Base-by-base conservation (phyloP, 1,140 invertebrate genomes). In the Anagrus nilaparvatae region DNA sequence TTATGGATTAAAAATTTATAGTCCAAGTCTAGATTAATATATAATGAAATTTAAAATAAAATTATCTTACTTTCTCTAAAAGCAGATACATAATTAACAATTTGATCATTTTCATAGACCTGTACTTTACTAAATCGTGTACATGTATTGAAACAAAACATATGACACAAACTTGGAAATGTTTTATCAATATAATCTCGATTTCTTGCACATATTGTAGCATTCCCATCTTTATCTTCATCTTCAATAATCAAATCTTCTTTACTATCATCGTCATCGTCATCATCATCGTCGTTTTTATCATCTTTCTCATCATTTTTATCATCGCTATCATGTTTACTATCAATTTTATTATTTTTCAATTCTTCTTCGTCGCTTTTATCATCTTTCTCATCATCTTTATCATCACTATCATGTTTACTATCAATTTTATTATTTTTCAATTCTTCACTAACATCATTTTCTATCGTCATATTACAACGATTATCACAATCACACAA, bases 131-230 rank as follows among this genome's bases (percentile, higher is more conserved):
- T 51, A 33, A 53, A 57, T 32, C 32, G 49, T 10, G 59, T 56
- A 40, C 63, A 65, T 13, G 46, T 40, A 47, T 67, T 65, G 42
- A 55, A 51, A 46, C 65, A 65, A 9, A 55, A 47, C 65, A 67
- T 65, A 33, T 65, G 60, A 50, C 65, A 67, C 18, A 63, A 40
- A 36, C 57, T 65, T 5, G 54, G 50, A 41, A 67, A 67, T 8
- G 60, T 58, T 42, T 54, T 53, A 52, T 66, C 55, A 28, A 52
- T 45, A 36, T 40, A 47, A 43, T 60, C 51, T 10, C 59, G 56
- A 60, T 58, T 52, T 25, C 54, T 50, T 13, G 61, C 63, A 40
- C 63, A 67, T 50, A 67, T 64, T 18, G 49, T 60, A 23, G 38
- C 43, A 54, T 56, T 47, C 10, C 52, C 59, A 40, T 61, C 55